Conservation (phyloP, 2,113 vertebrate genomes). For the Trachemys scripta region DNA sequence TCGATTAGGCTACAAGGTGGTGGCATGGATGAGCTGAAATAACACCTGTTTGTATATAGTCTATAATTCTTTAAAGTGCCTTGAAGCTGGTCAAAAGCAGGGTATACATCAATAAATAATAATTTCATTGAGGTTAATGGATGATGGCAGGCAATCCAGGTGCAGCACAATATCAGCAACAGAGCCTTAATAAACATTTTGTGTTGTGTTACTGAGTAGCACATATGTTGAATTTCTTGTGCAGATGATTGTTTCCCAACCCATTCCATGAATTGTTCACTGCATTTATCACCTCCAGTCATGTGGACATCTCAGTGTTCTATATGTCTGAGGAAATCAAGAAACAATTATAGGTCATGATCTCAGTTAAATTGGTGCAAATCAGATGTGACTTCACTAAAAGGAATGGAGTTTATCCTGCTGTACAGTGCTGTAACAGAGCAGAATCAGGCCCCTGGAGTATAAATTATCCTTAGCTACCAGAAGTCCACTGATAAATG, state of each 20-base stretch:
- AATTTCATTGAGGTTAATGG: not conserved
- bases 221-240: not conserved
- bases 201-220: not conserved
- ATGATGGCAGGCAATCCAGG: not conserved
- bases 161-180: not conserved
- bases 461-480: not conserved
- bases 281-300: not conserved
- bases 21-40: not conserved
- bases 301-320: accelerated
- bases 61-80: not conserved
- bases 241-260: not conserved
- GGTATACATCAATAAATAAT: not conserved
- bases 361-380: not conserved
- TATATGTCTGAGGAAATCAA: not conserved
- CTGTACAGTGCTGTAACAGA: not conserved
- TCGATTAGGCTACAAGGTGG: not conserved
- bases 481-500: not conserved
- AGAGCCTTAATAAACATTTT: not conserved
- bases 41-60: not conserved
- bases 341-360: accelerated
- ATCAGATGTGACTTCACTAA: not conserved
- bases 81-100: not conserved
- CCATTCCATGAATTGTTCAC: accelerated
- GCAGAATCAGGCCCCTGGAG: not conserved
- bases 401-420: not conserved